Percentiles rank a stretch among this genome's conserved stretches.
Conservation (phyloP, 2,113 vertebrate genomes). For the Ondatra zibethicus region DNA sequence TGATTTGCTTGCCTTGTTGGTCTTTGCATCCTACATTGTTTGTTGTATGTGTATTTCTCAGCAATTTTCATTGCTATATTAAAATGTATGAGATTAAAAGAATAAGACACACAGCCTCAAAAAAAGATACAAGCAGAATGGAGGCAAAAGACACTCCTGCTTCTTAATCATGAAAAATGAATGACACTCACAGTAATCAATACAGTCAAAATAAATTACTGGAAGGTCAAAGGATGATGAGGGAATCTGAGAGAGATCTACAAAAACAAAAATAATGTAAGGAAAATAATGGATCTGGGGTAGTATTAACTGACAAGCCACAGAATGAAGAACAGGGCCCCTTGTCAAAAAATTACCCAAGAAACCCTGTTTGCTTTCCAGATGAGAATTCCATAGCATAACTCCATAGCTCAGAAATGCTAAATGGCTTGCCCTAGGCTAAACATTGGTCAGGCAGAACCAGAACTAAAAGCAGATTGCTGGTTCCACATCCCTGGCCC, state of each 20-base stretch:
- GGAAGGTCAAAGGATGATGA: constrained; percentile 31
- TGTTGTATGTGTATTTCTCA: background rate
- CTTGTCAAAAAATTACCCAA: constrained; percentile 27
- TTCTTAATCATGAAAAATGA: constrained; percentile 38
- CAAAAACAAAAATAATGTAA: constrained; percentile 8
- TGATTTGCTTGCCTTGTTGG: background rate
- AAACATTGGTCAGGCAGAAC: background rate
- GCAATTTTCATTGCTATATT: constrained; percentile 5
- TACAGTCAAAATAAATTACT: constrained; percentile 39
- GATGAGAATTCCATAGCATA: background rate
- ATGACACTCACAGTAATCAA: background rate
- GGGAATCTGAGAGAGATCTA: constrained; percentile 18
- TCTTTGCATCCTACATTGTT: background rate
- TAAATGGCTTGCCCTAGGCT: background rate
- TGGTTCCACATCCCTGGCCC: background rate
- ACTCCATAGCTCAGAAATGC: background rate
- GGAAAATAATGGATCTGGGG: background rate
- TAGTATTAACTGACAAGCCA: background rate
- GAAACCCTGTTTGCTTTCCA: background rate
- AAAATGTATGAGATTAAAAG: background rate
- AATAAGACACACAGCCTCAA: background rate
- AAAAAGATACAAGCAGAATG: constrained; percentile 23
- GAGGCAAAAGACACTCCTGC: background rate
- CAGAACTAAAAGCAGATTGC: background rate
- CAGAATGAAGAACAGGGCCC: background rate